Base-by-base conservation (phyloP, 2,888 invertebrate species). In the Mantis religiosa region DNA sequence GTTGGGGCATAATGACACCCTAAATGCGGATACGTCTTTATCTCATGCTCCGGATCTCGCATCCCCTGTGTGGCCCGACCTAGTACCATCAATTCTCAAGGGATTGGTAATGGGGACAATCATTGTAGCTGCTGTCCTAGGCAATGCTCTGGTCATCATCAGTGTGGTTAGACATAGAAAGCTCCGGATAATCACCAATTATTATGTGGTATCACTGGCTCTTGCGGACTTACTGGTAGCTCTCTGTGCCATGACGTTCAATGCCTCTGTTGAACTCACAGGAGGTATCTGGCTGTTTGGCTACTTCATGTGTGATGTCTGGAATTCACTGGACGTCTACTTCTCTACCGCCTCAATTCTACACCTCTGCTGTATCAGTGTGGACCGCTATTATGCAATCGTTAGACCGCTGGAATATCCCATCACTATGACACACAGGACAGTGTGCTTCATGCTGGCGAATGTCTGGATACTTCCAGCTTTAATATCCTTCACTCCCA, bases 331-430 rank as follows among this genome's bases (percentile, higher is more conserved):
- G 91, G 98, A 99, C 93, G 98, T 99, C 3, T 97, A 98, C 92
- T 98, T 98, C 93, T 98, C 96, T 91, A 98, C 97, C 88, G 98
- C 98, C 9, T 98, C 98, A 90, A 98, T 99, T 90, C 95, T 98
- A 87, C 98, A 99, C 93, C 94, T 99, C 88, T 98, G 98, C 92
- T 98, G 98, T 93, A 99, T 99, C 93, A 93, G 93, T 89, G 93
- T 95, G 90, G 94, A 94, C 91, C 95, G 97, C 91, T 98, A 98
- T 92, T 98, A 97, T 93, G 98, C 98, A 7, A 98, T 99, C 90
- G 98, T 98, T 28, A 97, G 98, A 91, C 99, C 98, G 0, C 93
- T 99, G 91, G 98, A 98, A 93, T 99, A 99, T 93, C 98, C 98
- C 0, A 93, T 97, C 91, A 98, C 98, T 91, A 98, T 99, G 97